Evolutionary conservation across 2,888 invertebrate species (phyloP), one percentile per base, ranked within the genome.

Genomic region (Erebia aethiops): DNA sequence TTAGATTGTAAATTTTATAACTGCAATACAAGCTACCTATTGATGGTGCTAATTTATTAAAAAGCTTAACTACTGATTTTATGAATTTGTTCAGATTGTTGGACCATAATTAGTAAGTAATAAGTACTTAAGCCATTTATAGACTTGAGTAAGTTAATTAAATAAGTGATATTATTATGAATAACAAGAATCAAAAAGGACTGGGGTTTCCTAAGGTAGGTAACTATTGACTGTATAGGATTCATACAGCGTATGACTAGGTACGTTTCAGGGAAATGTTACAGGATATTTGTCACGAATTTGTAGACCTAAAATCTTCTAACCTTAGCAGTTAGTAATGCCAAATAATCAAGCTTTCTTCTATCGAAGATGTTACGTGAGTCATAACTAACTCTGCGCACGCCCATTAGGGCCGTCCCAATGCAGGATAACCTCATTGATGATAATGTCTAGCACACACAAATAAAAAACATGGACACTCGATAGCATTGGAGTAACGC

Each of bases 391-490:
- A 68, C 51, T 74, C 14, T 81, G 89, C 90, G 89, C 89, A 90
- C 82, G 88, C 87, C 83, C 86, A 85, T 79, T 79, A 80, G 77
- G n/a, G 57, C 14, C 14, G 41, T 60, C 49, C 16, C 67, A 61
- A 61, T 76, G 58, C 77, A 78, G 83, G 81, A 84, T 88, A 87
- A 87, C 84, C 86, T 85, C 82, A 83, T 82, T 82, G 76, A 82
- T 64, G 60, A 63, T 26, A 52, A 56, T 21, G 67, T 26, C 2
- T 13, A 67, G 1, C 46, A 21, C 26, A 58, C 14, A 67, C 43
- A 56, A 58, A 46, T 18, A 66, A 66, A 21, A 21, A 21, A 21
- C 46, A 51, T 58, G 49, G 49, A 26, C 5, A 10, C 18, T 61
- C 60, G 60, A 52, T 18, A 66, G 11, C 66, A 11, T 66, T 66